phyloP scores from a whole-genome alignment of 2,888 invertebrate species.

The Aphrophora alni region DNA sequence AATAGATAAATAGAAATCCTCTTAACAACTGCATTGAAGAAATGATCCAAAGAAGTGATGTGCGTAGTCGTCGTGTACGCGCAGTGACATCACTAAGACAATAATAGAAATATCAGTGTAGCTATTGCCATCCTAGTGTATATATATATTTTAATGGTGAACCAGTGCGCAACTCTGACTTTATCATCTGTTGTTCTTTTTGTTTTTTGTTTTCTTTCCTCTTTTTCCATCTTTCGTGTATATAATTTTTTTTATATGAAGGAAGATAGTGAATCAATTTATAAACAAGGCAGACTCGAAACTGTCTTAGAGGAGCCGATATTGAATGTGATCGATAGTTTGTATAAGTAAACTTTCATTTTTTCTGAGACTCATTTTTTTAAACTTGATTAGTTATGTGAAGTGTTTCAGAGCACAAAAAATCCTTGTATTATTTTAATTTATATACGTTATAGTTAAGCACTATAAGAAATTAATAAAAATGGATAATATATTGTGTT shows the following conservation, averaged over 20 bases:
- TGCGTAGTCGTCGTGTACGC: background rate
- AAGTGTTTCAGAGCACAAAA: slow-evolving; percentile 7
- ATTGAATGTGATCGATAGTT: slow-evolving; percentile 32
- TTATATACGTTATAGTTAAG: slow-evolving; percentile 32
- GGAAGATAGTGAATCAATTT: background rate
- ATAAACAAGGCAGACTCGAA: background rate
- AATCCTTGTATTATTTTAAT: slow-evolving; percentile 38
- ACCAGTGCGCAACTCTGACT: background rate
- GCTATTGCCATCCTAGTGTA: slow-evolving; percentile 26
- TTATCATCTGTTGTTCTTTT: background rate
- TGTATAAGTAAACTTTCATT: slow-evolving; percentile 27
- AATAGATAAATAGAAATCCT: slow-evolving; percentile 36
- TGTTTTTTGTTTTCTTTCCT: background rate
- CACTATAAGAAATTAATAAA: background rate
- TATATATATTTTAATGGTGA: slow-evolving; percentile 24
- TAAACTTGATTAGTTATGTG: background rate
- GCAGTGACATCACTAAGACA: background rate
- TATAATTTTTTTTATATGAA: background rate
- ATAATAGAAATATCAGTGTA: slow-evolving; percentile 5
- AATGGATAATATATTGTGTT: background rate
- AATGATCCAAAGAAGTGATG: slow-evolving; percentile 1
- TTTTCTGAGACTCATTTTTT: background rate
- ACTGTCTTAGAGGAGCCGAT: background rate
- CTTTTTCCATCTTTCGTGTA: background rate
- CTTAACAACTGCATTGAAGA: background rate